These are phyloP conservation scores for Stegodyphus dumicola DNA, from an alignment of 1,140 invertebrate genomes.

Conservation along the genomic window DNA sequence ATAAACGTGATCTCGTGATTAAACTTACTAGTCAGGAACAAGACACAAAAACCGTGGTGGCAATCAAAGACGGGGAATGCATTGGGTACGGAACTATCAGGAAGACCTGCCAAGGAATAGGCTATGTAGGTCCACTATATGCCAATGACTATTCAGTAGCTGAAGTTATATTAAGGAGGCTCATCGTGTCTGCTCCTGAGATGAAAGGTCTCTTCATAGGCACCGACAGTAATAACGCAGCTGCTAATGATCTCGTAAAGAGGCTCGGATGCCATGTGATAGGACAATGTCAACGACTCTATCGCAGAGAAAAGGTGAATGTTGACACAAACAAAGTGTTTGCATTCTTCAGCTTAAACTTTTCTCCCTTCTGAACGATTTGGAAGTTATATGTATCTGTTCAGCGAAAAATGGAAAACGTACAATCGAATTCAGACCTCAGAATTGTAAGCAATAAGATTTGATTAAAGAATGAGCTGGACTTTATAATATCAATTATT, in stretches of 20 bases:
- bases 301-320: conserved; percentile 38
- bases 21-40: conserved; percentile 42
- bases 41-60: conserved; percentile 55
- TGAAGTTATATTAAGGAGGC: conserved; percentile 41
- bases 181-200: conserved; percentile 21
- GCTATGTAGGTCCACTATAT: conserved; percentile 63
- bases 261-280: conserved; percentile 58
- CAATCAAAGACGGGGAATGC: conserved; percentile 37
- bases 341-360: conserved; percentile 63
- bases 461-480: too few relatives aligned
- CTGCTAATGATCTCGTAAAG: conserved; percentile 45
- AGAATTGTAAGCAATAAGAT: too few relatives aligned
- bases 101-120: conserved; percentile 40
- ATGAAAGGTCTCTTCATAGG: conserved; percentile 57
- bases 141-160: conserved; percentile 62
- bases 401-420: too few relatives aligned
- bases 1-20: conserved; percentile 40
- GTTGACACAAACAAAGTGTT: conserved; percentile 62
- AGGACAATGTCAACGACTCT: conserved; percentile 59
- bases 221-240: conserved; percentile 58
- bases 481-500: too few relatives aligned
- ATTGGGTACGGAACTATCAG: conserved; percentile 62
- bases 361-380: conserved; percentile 62
- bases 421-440: too few relatives aligned
- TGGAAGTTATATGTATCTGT: too few relatives aligned